Base-by-base conservation (phyloP, 2,797 vertebrate species). In the Coracias cyanogaster region DNA sequence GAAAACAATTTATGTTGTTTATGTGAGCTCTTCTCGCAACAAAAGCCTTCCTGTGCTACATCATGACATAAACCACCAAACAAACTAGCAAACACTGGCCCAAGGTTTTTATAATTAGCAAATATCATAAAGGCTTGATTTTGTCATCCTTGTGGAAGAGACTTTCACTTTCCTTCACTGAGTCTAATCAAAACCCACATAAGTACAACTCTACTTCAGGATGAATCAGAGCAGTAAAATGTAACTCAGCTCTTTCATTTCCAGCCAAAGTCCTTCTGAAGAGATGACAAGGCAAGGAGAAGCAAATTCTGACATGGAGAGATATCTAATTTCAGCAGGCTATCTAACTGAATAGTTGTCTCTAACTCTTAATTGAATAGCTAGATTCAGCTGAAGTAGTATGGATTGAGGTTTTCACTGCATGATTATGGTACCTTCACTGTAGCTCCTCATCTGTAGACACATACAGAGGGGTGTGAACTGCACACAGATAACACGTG, bases 191-290 rank as follows among this genome's bases (percentile, higher is more conserved):
- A 93, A 96, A 31, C 17, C 11, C 51, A 29, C 12, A 2, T 55
- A 60, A 93, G 39, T 58, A 55, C 33, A 89, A 51, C n/a, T 55
- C 25, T 43, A 65, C 72, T 43, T 88, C 72, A 78, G n/a, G 19
- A 71, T 94, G 89, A 93, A 92, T 93, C 55, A 87, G 55, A 90
- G 21, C 48, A 87, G 43, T 21, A 91, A 78, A 86, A 84, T 41
- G 31, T 74, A 94, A 71, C 28, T 77, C 60, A 78, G 70, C 60
- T 86, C 52, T 88, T 91, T 74, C 64, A 60, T 71, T 91, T 91
- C 20, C 46, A 89, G 58, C 77, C 49, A 74, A 86, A 95, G 72
- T 69, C 37, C 46, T 91, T 65, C 69, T 72, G 57, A 87, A 92
- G 91, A 93, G 33, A 77, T 67, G 70, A 91, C 57, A 94, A 82